These are phyloP conservation scores for Chromoteleia sp. DNA, from an alignment of 2,888 invertebrate species.

Conservation along the genomic window DNA sequence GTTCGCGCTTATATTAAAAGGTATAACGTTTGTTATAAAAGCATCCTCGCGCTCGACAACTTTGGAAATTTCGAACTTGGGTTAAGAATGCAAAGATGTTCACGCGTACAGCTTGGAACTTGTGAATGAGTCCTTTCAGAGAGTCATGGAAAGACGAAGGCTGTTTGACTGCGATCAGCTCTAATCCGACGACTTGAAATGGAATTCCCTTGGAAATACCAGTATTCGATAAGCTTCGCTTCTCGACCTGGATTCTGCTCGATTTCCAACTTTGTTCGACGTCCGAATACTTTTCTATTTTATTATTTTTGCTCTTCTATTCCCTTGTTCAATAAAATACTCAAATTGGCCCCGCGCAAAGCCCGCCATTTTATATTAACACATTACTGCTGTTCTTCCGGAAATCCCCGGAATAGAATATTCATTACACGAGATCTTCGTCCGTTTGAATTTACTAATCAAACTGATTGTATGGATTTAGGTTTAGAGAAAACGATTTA, in stretches of 20 bases:
- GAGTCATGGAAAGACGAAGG: constrained; percentile 52
- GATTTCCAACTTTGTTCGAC: constrained; percentile 61
- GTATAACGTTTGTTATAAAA: constrained; percentile 41
- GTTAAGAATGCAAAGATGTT: constrained; percentile 43
- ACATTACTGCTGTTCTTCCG: constrained; percentile 22
- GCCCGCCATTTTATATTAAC: constrained; percentile 48
- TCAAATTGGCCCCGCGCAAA: constrained; percentile 38
- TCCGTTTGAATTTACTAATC: constrained; percentile 38
- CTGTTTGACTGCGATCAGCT: constrained; percentile 66
- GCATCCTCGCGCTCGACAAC: constrained; percentile 33
- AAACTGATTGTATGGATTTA: constrained; percentile 56
- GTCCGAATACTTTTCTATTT: constrained; percentile 53
- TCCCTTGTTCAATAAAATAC: constrained; percentile 49
- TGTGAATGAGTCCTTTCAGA: constrained; percentile 59
- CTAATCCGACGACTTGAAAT: constrained; percentile 67
- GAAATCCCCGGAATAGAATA: constrained; percentile 42
- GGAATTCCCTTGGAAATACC: constrained; percentile 62
- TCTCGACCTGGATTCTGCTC: constrained; percentile 62
- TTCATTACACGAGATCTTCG: constrained; percentile 37
- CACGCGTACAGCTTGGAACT: constrained; percentile 53
- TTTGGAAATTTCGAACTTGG: constrained; percentile 39
- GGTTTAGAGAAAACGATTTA: constrained; percentile 48
- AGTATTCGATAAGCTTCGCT: constrained; percentile 63
- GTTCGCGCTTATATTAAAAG: constrained; percentile 27
- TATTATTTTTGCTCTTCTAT: constrained; percentile 45